Conservation (phyloP, 2,888 invertebrate genomes). For the Sialis fuliginosa region DNA sequence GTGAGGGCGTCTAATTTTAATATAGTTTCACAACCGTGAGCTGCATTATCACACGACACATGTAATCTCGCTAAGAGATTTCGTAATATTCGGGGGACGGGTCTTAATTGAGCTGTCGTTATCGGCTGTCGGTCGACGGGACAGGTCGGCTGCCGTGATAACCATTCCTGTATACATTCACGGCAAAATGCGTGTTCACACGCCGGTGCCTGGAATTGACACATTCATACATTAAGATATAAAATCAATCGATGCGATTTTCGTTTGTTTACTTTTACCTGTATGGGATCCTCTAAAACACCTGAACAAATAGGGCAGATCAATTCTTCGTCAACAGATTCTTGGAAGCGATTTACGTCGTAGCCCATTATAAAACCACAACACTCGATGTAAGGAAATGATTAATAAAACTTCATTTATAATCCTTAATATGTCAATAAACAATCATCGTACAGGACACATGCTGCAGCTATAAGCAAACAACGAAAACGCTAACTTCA, state of each 20-base stretch:
- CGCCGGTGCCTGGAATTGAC: slow-evolving; percentile 56
- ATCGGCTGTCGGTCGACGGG: slow-evolving; percentile 86
- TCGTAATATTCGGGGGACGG: slow-evolving; percentile 83
- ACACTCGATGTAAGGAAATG: no score
- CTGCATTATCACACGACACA: slow-evolving; percentile 81
- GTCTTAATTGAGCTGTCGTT: slow-evolving; percentile 73
- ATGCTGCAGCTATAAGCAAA: no score
- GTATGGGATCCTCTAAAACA: slow-evolving; percentile 86
- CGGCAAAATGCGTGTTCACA: slow-evolving; percentile 96
- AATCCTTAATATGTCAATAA: no score
- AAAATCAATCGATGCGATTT: neutral
- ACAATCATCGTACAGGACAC: no score
- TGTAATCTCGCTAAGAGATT: slow-evolving; percentile 78
- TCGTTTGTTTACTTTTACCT: slow-evolving; percentile 36
- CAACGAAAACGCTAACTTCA: no score
- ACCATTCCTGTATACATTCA: slow-evolving; percentile 88
- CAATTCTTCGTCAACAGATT: slow-evolving; percentile 92
- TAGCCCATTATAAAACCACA: slow-evolving; percentile 56
- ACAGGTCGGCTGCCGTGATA: slow-evolving; percentile 83
- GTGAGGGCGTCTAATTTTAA: slow-evolving; percentile 73
- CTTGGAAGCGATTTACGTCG: slow-evolving; percentile 85
- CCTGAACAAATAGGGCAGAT: slow-evolving; percentile 93
- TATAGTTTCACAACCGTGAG: slow-evolving; percentile 68
- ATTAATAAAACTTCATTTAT: no score
- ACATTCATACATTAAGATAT: neutral